These are phyloP conservation scores for Formica aserva DNA, from an alignment of 2,888 invertebrate species.

Conservation along the genomic window DNA sequence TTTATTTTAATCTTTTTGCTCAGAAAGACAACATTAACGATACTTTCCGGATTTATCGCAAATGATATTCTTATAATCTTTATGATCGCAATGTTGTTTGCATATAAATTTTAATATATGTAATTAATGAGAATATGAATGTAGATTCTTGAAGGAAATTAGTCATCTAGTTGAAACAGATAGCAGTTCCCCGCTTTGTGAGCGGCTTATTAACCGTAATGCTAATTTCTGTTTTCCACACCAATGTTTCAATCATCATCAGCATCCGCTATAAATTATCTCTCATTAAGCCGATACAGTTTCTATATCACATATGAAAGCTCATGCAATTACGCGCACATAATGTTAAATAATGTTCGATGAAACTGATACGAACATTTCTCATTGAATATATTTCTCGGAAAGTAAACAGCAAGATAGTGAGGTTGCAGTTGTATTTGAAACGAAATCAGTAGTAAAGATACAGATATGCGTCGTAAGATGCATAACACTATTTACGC, in stretches of 20 bases:
- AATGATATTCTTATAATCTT: not conserved
- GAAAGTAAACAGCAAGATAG: conserved; percentile 22
- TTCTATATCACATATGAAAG: not conserved
- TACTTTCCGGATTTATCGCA: not conserved
- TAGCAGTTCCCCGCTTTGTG: not conserved
- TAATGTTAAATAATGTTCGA: conserved; percentile 1
- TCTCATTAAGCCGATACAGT: not conserved
- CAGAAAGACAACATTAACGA: not conserved
- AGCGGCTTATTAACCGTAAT: not conserved
- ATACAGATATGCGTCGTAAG: not conserved
- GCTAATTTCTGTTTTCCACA: conserved; percentile 16
- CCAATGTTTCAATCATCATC: conserved; percentile 16
- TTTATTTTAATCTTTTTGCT: not conserved
- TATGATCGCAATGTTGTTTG: not conserved
- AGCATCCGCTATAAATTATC: conserved; percentile 1
- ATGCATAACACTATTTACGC: not conserved
- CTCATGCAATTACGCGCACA: not conserved
- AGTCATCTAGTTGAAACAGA: not conserved
- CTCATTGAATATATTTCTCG: conserved; percentile 18
- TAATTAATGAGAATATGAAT: not conserved
- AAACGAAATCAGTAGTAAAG: conserved; percentile 17
- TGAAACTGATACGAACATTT: not conserved
- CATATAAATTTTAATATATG: not conserved
- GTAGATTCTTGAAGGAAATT: not conserved
- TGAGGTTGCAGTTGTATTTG: conserved; percentile 6